Percentiles rank a stretch among this genome's conserved stretches.
These are phyloP conservation scores for Anas platyrhynchos DNA, from an alignment of 2,113 vertebrate species.

Conservation along the genomic window DNA sequence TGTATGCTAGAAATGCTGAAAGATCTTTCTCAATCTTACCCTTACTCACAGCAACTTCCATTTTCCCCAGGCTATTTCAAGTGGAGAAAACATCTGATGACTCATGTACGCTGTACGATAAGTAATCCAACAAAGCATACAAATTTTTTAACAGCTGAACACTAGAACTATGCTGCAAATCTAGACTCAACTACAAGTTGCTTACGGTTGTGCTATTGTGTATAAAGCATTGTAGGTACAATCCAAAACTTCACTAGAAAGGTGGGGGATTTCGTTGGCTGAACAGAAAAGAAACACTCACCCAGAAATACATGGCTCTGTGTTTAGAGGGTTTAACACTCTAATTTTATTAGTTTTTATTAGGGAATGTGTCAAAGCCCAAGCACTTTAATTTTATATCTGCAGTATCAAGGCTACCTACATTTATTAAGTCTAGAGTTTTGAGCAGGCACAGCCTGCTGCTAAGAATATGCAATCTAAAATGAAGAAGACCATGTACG, in stretches of 20 bases:
- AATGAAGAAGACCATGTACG: not conserved
- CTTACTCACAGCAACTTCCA: not conserved
- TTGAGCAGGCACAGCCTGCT: not conserved
- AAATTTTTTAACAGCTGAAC: not conserved
- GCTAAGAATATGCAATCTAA: not conserved
- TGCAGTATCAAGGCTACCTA: not conserved
- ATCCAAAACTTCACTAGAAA: not conserved
- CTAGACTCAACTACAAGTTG: not conserved
- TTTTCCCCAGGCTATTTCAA: constrained; percentile 16
- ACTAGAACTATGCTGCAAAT: not conserved
- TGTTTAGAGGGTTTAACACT: not conserved
- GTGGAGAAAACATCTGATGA: not conserved
- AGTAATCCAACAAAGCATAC: not conserved
- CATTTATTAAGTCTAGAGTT: not conserved
- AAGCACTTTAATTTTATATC: not conserved
- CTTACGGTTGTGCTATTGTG: not conserved
- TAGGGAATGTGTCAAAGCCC: not conserved
- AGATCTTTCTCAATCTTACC: not conserved
- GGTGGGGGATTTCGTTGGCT: not conserved
- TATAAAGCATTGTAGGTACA: not conserved
- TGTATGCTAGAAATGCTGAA: not conserved
- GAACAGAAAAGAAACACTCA: not conserved
- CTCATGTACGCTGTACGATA: not conserved
- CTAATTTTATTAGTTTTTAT: not conserved
- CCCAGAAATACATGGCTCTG: not conserved